A percentile compares a stretch with the other conserved stretches of the same genome.
Evolutionary conservation across 2,888 invertebrate species (phyloP).

Genomic region (Parelbella ahira): DNA sequence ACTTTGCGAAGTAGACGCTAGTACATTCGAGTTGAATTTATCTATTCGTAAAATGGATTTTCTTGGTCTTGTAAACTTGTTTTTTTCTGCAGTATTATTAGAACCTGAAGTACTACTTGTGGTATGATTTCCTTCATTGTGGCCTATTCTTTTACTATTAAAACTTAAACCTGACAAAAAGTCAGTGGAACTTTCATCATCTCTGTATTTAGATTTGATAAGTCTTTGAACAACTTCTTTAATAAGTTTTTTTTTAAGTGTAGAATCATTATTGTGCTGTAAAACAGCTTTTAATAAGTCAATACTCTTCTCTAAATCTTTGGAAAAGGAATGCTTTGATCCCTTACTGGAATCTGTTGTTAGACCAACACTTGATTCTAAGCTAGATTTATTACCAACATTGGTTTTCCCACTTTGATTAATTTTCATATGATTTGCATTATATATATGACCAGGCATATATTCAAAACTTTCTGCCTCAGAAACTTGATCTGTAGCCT

Average conservation of each 20-base stretch:
- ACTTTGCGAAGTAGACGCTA: conserved; percentile 70
- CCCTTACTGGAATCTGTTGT: conserved; percentile 69
- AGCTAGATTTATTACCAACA: conserved; percentile 64
- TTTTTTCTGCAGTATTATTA: conserved; percentile 47
- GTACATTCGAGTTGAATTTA: conserved; percentile 55
- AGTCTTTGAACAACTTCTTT: conserved; percentile 83
- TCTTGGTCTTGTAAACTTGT: conserved; percentile 45
- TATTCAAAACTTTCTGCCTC: conserved; percentile 86
- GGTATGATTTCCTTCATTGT: conserved; percentile 41
- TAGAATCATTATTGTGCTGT: conserved; percentile 79
- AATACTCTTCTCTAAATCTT: conserved; percentile 83
- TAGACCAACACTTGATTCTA: conserved; percentile 62
- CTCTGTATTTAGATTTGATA: conserved; percentile 79
- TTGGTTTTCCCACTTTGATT: conserved; percentile 34
- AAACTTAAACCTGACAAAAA: conserved; percentile 70
- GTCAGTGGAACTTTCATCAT: conserved; percentile 75
- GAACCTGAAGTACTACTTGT: conserved; percentile 67
- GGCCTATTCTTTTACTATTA: conserved; percentile 47
- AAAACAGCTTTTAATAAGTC: conserved; percentile 80
- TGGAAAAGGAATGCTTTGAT: conserved; percentile 66
- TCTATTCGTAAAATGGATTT: conserved; percentile 66
- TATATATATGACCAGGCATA: conserved; percentile 80
- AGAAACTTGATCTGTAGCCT: conserved; percentile 63
- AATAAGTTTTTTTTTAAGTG: conserved; percentile 82
- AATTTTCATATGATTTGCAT: conserved; percentile 62